Evolutionary conservation across 2,888 invertebrate species (phyloP).

Genomic region (Operophtera brumata): DNA sequence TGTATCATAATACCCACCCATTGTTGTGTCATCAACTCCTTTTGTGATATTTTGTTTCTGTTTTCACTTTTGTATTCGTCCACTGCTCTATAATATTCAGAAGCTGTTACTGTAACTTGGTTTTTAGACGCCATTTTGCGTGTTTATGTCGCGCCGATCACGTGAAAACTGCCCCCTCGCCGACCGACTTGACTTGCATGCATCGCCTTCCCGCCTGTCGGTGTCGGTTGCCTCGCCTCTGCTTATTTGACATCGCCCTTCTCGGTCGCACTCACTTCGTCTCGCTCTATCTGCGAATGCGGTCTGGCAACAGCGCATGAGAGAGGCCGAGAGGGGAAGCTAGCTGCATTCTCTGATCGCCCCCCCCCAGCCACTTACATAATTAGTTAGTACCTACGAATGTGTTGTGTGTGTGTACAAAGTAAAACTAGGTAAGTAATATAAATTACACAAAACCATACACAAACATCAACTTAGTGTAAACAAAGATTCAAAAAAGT

Average conservation of each 20-base stretch:
- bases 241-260: too few species aligned
- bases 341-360: too few species aligned
- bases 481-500: too few species aligned
- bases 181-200: too few species aligned
- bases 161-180: neutral
- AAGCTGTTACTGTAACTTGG: neutral
- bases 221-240: too few species aligned
- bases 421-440: too few species aligned
- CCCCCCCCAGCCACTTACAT: too few species aligned
- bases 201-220: too few species aligned
- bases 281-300: neutral
- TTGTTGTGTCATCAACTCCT: conserved; percentile 20
- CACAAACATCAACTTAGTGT: too few species aligned
- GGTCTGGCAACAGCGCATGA: conserved; percentile 17
- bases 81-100: neutral
- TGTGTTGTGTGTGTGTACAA: neutral
- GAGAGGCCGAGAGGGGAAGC: neutral
- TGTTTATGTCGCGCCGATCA: neutral
- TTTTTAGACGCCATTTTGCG: neutral
- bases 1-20: conserved; percentile 24
- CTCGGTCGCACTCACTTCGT: neutral
- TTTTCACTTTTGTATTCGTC: neutral
- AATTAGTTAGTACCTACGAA: neutral
- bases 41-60: conserved; percentile 1
- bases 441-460: too few species aligned